These are phyloP conservation scores for Zaprionus davidi DNA, from an alignment of 1,140 invertebrate genomes.

Conservation along the genomic window DNA sequence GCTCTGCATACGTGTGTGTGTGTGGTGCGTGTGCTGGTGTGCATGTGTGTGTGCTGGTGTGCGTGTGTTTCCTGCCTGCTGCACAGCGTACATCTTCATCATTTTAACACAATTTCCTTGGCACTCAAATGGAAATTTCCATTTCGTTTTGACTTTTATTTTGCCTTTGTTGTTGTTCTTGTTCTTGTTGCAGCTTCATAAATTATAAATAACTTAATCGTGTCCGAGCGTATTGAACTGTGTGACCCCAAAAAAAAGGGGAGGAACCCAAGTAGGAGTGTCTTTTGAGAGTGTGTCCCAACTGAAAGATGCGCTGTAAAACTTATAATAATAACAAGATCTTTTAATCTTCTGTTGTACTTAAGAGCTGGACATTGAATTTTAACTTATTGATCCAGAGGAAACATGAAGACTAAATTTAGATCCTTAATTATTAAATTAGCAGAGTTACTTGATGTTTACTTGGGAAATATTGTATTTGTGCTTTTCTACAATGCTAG, in stretches of 20 bases:
- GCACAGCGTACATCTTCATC: constrained; percentile 47
- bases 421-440: no score
- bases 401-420: no score
- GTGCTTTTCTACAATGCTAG: no score
- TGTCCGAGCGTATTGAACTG: constrained; percentile 72
- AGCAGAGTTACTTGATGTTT: no score
- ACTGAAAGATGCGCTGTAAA: not conserved
- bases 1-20: not conserved
- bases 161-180: constrained; percentile 15
- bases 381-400: no score
- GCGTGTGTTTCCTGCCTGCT: constrained; percentile 19
- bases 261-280: not conserved
- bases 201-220: constrained; percentile 79
- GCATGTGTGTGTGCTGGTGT: not conserved
- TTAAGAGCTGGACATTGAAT: no score
- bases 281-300: not conserved
- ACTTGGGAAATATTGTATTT: no score
- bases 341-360: no score
- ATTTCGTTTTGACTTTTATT: constrained; percentile 44
- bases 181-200: constrained; percentile 46
- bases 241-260: constrained; percentile 17
- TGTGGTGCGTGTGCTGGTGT: not conserved
- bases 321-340: not conserved
- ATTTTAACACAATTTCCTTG: constrained; percentile 67
- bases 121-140: constrained; percentile 61